Evolutionary conservation across 2,888 invertebrate species (phyloP).

Genomic region (Itoplectis maculator): DNA sequence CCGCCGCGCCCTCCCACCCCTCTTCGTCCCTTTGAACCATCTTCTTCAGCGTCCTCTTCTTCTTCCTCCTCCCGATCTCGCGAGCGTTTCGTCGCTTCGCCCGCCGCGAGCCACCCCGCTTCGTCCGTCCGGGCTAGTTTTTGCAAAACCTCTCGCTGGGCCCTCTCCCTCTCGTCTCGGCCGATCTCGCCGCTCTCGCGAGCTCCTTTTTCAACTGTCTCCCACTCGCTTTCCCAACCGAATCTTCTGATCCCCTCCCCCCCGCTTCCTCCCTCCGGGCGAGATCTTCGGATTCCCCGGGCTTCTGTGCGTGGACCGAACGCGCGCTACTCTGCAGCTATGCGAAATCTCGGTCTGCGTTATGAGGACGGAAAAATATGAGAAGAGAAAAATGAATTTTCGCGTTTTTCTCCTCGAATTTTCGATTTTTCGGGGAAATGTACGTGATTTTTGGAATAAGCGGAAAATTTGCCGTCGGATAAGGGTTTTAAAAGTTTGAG

Average conservation of each 20-base stretch:
- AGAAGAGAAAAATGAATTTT: not conserved
- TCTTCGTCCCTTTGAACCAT: slow-evolving; percentile 51
- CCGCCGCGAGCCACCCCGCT: slow-evolving; percentile 13
- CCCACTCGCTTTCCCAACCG: slow-evolving; percentile 36
- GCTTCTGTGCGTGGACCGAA: slow-evolving; percentile 20
- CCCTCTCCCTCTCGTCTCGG: slow-evolving; percentile 29
- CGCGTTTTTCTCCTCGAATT: too few species aligned
- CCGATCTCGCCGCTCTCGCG: slow-evolving; percentile 51
- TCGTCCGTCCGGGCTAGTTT: slow-evolving; percentile 65
- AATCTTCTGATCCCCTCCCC: slow-evolving; percentile 52
- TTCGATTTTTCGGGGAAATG: too few species aligned
- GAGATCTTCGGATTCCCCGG: slow-evolving; percentile 18
- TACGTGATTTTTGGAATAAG: too few species aligned
- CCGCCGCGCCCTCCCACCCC: slow-evolving; percentile 36
- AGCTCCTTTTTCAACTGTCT: slow-evolving; percentile 62
- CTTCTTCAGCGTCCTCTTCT: slow-evolving; percentile 53
- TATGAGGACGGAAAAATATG: slow-evolving; percentile 22
- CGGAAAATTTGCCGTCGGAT: too few species aligned
- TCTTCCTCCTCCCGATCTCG: slow-evolving; percentile 17
- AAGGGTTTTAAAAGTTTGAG: too few species aligned
- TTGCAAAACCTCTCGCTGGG: slow-evolving; percentile 65
- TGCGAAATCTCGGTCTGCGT: slow-evolving; percentile 9
- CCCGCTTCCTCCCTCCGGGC: not conserved
- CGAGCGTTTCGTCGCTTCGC: slow-evolving; percentile 47
- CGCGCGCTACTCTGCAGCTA: not conserved